Evolutionary conservation across 2,113 vertebrate species (phyloP), one percentile per base, ranked within the genome.

Genomic region (Rynchops niger): DNA sequence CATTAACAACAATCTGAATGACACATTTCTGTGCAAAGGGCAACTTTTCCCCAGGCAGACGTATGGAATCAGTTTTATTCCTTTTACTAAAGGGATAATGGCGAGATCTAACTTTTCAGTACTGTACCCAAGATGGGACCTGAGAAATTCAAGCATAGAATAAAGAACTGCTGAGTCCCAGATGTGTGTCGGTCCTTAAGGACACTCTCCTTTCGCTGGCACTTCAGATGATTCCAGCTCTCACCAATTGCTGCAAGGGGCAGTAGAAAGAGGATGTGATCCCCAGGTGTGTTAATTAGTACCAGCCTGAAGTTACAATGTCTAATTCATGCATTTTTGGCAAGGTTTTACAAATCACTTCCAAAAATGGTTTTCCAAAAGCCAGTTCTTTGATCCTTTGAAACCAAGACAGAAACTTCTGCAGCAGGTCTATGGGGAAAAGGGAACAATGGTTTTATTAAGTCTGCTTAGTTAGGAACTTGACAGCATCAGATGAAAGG

Each of bases 391-490:
- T 94, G 47, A 87, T 85, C 74, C 20, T 83, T 61, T 82, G 49
- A 95, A 96, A 93, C 11, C 5, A 86, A 89, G 61, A 82, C 32
- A 94, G 50, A 91, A 86, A 67, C 16, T 84, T 94, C 81, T 91
- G 80, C 59, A 93, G 69, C 50, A 84, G 40, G 49, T 81, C 92
- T 32, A n/a, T 2, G 15, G 77, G 79, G 86, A 92, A 87, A 87
- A 69, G 26, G 34, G 73, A 95, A 89, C 88, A 94, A 89, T 84
- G 56, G 40, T 63, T 95, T 93, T 86, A 95, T 81, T 74, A 95
- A 90, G 67, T 74, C 38, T 91, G 74, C 76, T 82, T 45, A 81
- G 61, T 81, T 88, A 82, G 77, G 53, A 88, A 83, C 56, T 74
- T 93, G 85, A 95, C 78, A 88, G 82, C 69, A 90, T 55, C 26